These are phyloP conservation scores for Sorex fumeus DNA, from an alignment of 2,113 vertebrate genomes.

Conservation along the genomic window DNA sequence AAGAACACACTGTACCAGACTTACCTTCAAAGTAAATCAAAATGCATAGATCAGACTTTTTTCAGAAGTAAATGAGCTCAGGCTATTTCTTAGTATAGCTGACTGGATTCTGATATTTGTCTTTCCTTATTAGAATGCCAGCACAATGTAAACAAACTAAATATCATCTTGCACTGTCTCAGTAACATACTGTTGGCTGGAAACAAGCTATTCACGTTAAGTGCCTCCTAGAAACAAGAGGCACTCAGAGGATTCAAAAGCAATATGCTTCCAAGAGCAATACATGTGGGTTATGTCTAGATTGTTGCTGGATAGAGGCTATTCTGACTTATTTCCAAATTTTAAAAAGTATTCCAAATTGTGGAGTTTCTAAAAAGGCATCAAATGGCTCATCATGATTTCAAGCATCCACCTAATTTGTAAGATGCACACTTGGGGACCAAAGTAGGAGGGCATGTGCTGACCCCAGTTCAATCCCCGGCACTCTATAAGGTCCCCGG, in stretches of 20 bases:
- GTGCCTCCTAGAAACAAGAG: background rate
- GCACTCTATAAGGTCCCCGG: too few relatives aligned
- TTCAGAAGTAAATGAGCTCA: background rate
- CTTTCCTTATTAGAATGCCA: background rate
- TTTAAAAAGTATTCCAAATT: background rate
- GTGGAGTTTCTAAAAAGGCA: background rate
- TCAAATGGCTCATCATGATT: slow-evolving; percentile 10
- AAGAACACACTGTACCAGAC: background rate
- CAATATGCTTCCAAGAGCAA: background rate
- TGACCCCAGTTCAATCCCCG: too few relatives aligned
- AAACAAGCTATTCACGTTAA: background rate
- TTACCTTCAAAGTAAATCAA: slow-evolving; percentile 25
- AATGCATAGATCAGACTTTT: slow-evolving; percentile 25
- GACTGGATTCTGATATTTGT: background rate
- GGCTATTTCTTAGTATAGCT: background rate
- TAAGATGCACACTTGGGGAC: background rate
- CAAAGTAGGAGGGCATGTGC: too few relatives aligned
- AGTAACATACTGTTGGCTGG: background rate
- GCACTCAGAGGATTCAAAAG: background rate
- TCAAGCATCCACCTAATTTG: background rate
- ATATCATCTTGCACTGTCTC: background rate
- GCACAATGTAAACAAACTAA: background rate
- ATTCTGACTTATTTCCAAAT: slow-evolving; percentile 50
- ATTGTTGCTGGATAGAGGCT: background rate
- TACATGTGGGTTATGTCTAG: background rate